phyloP scores from a whole-genome alignment of 2,888 invertebrate species.

The Mechanitis messenoides region DNA sequence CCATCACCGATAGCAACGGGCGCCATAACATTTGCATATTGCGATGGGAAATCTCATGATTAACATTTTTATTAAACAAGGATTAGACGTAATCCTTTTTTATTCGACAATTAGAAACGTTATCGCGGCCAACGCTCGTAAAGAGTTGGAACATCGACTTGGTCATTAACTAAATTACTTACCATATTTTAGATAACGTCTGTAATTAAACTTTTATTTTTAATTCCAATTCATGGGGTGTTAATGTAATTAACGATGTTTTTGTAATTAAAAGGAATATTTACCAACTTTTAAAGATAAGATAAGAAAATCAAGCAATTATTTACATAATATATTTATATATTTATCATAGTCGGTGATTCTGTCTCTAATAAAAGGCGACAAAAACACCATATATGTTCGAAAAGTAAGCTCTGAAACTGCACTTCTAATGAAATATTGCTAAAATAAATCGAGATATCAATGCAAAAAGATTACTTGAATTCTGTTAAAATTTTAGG shows the following conservation, averaged over 20 bases:
- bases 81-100: slow-evolving; percentile 74
- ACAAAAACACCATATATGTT: too few relatives aligned
- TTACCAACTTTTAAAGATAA: too few relatives aligned
- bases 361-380: too few relatives aligned
- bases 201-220: slow-evolving; percentile 49
- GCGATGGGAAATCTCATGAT: slow-evolving; percentile 67
- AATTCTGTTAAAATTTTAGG: too few relatives aligned
- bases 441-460: too few relatives aligned
- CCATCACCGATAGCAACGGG: slow-evolving; percentile 47
- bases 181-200: slow-evolving; percentile 53
- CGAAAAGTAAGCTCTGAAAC: too few relatives aligned
- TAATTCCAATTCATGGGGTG: slow-evolving; percentile 47
- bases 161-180: slow-evolving; percentile 66
- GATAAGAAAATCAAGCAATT: too few relatives aligned
- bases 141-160: slow-evolving; percentile 71
- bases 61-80: slow-evolving; percentile 76
- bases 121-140: slow-evolving; percentile 68
- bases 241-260: slow-evolving; percentile 31
- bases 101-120: slow-evolving; percentile 74
- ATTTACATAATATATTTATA: too few relatives aligned
- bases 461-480: too few relatives aligned
- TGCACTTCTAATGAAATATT: too few relatives aligned
- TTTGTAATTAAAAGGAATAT: slow-evolving; percentile 21
- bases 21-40: slow-evolving; percentile 67
- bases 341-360: too few relatives aligned